These are phyloP conservation scores for Hypomecis atomaria DNA, from an alignment of 2,888 invertebrate genomes.

Conservation along the genomic window DNA sequence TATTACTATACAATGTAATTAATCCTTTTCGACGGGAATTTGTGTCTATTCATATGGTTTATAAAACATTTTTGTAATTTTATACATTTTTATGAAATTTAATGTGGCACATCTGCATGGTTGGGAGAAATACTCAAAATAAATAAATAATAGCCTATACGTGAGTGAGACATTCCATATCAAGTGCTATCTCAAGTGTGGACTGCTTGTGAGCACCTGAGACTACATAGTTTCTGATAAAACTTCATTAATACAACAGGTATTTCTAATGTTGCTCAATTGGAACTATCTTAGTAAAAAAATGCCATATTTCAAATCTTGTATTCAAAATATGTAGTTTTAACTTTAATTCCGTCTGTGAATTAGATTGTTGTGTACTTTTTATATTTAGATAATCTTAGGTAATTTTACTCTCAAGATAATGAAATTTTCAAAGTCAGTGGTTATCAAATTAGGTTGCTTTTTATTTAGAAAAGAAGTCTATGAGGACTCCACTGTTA, in stretches of 20 bases:
- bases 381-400: slow-evolving; percentile 31
- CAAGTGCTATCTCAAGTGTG: slow-evolving; percentile 57
- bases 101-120: slow-evolving; percentile 74
- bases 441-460: slow-evolving; percentile 18
- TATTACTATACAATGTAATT: slow-evolving; percentile 73
- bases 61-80: slow-evolving; percentile 82
- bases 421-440: slow-evolving; percentile 12
- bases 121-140: slow-evolving; percentile 66
- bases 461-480: slow-evolving; percentile 21
- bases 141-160: slow-evolving; percentile 64
- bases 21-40: slow-evolving; percentile 68
- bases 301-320: slow-evolving; percentile 28
- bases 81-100: slow-evolving; percentile 81
- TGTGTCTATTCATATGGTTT: slow-evolving; percentile 73
- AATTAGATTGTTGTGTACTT: slow-evolving; percentile 27
- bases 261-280: slow-evolving; percentile 23
- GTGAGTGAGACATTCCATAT: slow-evolving; percentile 84
- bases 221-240: slow-evolving; percentile 9
- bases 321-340: slow-evolving; percentile 12
- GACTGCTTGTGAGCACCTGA: slow-evolving; percentile 9
- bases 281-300: slow-evolving; percentile 24
- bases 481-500: slow-evolving; percentile 10
- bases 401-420: slow-evolving; percentile 29
- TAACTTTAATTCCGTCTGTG: slow-evolving; percentile 24
- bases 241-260: neutral